Evolutionary conservation across 2,797 vertebrate genomes (phyloP), one percentile per base, ranked within the genome.

Genomic region (Morus bassanus): DNA sequence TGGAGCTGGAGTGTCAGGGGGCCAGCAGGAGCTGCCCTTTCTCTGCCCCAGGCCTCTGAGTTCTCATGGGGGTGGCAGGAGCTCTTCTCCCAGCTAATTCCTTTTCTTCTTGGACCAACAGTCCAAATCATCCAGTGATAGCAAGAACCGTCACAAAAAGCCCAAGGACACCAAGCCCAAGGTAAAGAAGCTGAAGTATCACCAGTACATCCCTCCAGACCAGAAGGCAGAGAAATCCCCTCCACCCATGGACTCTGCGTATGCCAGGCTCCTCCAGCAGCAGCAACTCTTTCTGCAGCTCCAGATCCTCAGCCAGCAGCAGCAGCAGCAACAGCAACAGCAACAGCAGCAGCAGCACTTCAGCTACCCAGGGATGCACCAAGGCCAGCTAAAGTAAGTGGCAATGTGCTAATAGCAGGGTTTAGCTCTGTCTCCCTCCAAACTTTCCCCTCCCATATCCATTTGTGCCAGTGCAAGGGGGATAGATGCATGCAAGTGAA

Each of bases 101-200:
- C 13, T 39, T 57, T 72, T 7, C 13, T 94, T 93, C 91, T 80
- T 56, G 50, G 18, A 56, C 89, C 91, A 82, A 57, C 98, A 99
- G 99, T 98, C 99, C 79, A 99, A 99, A 98, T 97, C 98, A 10
- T 98, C 98, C 75, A 97, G 97, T 13, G 99, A 99, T 68, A 97
- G 85, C 89, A 99, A 99, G 96, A 99, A 99, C 98, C 99, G 99
- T 9, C 99, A 99, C 98, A 99, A 99, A 97, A 99, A 99, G 96
- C 99, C 99, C 96, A 99, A 99, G 97, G 99, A 99, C 96, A 98
- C 99, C 96, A 99, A 99, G 97, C 99, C 99, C 3, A 99, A 99
- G 95, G 99, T 99, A 96, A 99, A 99, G 98, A 99, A 99, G 97
- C 98, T 99, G 50, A 99, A 99, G 93, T 99, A 99, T 93, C 99